These are phyloP conservation scores for Mnemiopsis leidyi DNA, from an alignment of 37 sponge, comb jelly and placozoan genomes.

Conservation along the genomic window DNA sequence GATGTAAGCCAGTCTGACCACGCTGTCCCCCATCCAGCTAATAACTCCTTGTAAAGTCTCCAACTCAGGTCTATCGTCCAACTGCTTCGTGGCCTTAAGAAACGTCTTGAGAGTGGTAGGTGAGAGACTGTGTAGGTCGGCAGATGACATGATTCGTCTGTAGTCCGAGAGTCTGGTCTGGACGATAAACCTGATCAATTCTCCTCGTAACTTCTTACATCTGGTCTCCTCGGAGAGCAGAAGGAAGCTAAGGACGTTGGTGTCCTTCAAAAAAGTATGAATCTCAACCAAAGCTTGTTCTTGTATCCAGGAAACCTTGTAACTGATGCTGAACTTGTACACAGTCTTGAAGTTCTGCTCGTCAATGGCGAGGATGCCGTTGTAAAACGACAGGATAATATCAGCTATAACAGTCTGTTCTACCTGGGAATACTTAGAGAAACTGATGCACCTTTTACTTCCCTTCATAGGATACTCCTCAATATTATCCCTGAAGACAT, in stretches of 20 bases:
- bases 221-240: not conserved
- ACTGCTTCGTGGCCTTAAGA: not conserved
- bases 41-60: not conserved
- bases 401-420: not conserved
- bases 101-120: not conserved
- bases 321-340: not conserved
- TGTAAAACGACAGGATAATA: not conserved
- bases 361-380: not conserved
- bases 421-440: not conserved
- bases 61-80: constrained; percentile 7
- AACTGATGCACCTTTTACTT: not conserved
- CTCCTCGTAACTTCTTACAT: not conserved
- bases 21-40: not conserved
- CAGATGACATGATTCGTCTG: not conserved
- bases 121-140: not conserved
- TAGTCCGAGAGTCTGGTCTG: constrained; percentile 12
- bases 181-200: not conserved
- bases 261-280: not conserved
- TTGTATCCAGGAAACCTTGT: not conserved
- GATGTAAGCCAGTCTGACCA: not conserved
- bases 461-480: not conserved
- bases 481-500: not conserved
- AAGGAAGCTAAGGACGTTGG: not conserved
- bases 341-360: not conserved
- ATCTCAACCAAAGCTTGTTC: constrained; percentile 20